Percentiles rank a stretch among this genome's conserved stretches.
phyloP scores from a whole-genome alignment of 2,888 invertebrate species.

The Zaprionus obscuricornis region DNA sequence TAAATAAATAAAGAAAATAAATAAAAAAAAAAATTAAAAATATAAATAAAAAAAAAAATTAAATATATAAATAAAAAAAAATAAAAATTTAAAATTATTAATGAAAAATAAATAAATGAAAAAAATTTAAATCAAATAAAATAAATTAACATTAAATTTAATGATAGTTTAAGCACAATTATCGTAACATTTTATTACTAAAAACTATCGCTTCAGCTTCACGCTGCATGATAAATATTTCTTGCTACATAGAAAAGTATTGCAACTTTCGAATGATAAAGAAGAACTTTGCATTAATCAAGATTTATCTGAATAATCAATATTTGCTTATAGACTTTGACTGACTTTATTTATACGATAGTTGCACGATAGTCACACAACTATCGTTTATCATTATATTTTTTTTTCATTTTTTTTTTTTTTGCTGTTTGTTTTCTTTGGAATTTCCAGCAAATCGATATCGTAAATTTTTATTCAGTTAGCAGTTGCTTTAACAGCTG shows the following conservation, averaged over 20 bases:
- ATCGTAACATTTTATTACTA: no score
- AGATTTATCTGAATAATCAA: no score
- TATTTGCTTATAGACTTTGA: no score
- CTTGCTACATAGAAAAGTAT: no score
- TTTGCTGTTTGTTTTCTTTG: neutral
- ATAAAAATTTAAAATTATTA: neutral
- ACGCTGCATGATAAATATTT: no score
- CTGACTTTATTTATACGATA: no score
- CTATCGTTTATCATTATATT: neutral
- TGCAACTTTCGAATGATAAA: no score
- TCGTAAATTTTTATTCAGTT: slow-evolving; percentile 41
- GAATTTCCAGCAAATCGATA: slow-evolving; percentile 51
- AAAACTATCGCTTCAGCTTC: no score
- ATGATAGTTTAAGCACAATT: no score
- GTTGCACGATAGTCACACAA: no score
- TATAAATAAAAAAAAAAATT: neutral
- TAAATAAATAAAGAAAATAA: neutral
- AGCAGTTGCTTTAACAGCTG: slow-evolving; percentile 20
- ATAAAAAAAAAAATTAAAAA: neutral
- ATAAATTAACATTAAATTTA: no score
- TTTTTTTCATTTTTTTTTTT: neutral
- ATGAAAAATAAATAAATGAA: neutral
- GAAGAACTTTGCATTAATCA: no score
- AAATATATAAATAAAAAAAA: neutral
- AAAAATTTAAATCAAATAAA: neutral